phyloP scores from a whole-genome alignment of 2,797 vertebrate species.

The Onychomys arenicola region DNA sequence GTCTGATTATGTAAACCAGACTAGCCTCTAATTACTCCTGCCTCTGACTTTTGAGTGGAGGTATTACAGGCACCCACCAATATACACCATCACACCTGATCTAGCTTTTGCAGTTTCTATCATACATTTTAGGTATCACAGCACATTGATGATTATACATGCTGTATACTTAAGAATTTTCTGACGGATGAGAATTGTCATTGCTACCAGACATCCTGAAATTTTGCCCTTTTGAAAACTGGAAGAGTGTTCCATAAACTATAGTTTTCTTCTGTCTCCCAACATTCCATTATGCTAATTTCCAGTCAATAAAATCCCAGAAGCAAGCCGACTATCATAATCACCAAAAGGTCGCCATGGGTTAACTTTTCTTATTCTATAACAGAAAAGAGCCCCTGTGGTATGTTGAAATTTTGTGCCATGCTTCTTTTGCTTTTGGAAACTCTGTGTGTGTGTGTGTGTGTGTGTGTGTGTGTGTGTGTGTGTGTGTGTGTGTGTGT shows the following conservation, averaged over 20 bases:
- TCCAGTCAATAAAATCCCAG: background rate
- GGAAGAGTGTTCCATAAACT: background rate
- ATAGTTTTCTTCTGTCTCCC: background rate
- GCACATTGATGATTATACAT: background rate
- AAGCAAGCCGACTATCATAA: background rate
- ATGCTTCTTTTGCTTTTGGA: background rate
- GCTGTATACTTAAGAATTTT: background rate
- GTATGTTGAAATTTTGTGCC: background rate
- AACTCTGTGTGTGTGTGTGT: background rate
- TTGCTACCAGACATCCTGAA: background rate
- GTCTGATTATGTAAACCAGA: background rate
- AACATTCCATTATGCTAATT: background rate
- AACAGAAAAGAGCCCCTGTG: background rate
- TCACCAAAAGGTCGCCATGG: background rate
- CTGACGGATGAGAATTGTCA: background rate
- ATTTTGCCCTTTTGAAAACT: background rate
- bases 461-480: background rate
- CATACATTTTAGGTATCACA: background rate
- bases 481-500: background rate
- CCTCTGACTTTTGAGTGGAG: background rate
- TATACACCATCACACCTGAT: background rate
- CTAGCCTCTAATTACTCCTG: background rate
- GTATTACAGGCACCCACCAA: background rate
- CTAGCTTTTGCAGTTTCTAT: background rate
- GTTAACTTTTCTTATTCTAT: background rate